Evolutionary conservation across 2,113 vertebrate genomes (phyloP).

Genomic region (Emydura subglobosa): DNA sequence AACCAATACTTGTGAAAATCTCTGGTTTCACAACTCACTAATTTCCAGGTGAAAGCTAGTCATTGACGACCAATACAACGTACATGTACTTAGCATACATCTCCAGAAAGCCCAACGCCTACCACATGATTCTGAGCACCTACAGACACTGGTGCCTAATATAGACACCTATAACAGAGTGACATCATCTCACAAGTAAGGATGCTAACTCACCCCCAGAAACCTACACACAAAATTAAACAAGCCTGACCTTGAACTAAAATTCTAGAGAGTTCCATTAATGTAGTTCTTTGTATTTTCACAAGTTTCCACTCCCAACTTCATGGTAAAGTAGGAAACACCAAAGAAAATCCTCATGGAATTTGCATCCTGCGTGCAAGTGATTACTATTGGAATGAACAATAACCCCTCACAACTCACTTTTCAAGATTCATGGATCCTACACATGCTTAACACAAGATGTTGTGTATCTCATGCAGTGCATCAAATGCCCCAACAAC

Average conservation of each 20-base stretch:
- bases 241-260: neutral
- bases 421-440: neutral
- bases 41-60: neutral
- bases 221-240: neutral
- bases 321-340: neutral
- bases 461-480: neutral
- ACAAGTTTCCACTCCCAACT: neutral
- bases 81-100: neutral
- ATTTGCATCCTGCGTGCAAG: neutral
- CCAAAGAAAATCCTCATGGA: neutral
- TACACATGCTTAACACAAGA: neutral
- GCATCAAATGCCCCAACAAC: neutral
- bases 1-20: neutral
- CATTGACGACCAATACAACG: neutral
- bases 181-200: neutral
- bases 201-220: neutral
- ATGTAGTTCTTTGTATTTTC: neutral
- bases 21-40: neutral
- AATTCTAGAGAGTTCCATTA: neutral
- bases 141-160: neutral
- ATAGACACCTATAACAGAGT: neutral
- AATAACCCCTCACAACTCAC: neutral
- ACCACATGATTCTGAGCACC: neutral
- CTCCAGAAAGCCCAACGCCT: neutral
- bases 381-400: neutral